These are phyloP conservation scores for Nematolebias whitei DNA, from an alignment of 2,113 vertebrate genomes.

Conservation along the genomic window DNA sequence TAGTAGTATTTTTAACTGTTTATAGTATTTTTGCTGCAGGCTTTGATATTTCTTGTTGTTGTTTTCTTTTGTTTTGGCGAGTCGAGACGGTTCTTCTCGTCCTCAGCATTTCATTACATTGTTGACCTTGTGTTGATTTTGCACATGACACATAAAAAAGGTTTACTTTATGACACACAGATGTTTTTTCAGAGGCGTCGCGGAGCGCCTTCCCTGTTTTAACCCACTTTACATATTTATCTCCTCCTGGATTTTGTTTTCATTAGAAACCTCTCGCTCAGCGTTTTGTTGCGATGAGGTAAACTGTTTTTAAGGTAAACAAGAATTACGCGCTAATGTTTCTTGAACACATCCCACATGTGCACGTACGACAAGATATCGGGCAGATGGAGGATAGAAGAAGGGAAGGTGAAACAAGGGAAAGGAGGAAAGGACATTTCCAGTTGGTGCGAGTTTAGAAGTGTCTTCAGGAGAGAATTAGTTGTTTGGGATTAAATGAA, in stretches of 20 bases:
- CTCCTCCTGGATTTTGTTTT: neutral
- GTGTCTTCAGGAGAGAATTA: neutral
- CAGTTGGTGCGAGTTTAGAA: slow-evolving; percentile 6
- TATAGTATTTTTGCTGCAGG: no score
- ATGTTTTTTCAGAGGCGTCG: neutral
- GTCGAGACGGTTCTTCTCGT: no score
- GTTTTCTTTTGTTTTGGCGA: no score
- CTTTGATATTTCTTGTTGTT: no score
- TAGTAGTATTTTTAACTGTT: no score
- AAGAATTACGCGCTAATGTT: slow-evolving; percentile 30
- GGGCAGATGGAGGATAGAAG: slow-evolving; percentile 26
- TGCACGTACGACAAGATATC: slow-evolving; percentile 44
- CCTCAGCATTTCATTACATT: no score
- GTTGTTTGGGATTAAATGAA: no score
- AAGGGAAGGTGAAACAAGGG: slow-evolving; percentile 43
- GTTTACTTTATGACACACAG: neutral
- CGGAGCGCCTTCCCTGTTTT: no score
- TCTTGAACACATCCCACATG: slow-evolving; percentile 36
- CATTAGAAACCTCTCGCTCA: neutral
- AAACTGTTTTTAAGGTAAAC: neutral
- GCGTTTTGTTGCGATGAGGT: neutral
- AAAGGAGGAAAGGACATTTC: slow-evolving; percentile 6
- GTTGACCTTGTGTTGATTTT: no score
- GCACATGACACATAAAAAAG: no score
- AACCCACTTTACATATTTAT: neutral